Base-by-base conservation (phyloP, 1,140 invertebrate genomes). In the Drosophila orosa region DNA sequence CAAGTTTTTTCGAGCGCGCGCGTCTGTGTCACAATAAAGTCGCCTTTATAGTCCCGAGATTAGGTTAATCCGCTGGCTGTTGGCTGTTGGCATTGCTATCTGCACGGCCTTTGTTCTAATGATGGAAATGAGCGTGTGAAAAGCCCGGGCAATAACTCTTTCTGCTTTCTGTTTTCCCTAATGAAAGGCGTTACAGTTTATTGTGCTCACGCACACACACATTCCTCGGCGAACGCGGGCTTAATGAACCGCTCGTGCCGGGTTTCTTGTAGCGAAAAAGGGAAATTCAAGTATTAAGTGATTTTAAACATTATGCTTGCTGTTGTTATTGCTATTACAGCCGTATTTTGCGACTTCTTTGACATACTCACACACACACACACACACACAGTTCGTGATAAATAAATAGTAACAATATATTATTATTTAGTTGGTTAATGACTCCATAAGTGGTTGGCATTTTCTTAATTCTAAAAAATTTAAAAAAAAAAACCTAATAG, bases 161-260 rank as follows among this genome's bases (percentile, higher is more conserved):
- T 85, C 62, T 67, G 59, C 19, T 48, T 10, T 48, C 24, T 48
- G 25, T 27, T 80, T 56, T 44, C 67, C 83, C 77, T 78, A 90
- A 89, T 89, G 85, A 89, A 89, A 84, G 77, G 85, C 68, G 85
- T 75, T 69, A 90, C 74, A 84, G 65, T 74, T 78, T 82, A 87
- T 77, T 75, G 40, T 59, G 45, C 63, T 52, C 74, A 60, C 63
- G 67, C 60, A 73, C 72, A 63, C 72, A 63, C 66, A 65, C 61
- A 61, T 69, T 58, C 65, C 65, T 10, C 12, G 10, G 42, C 33
- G 15, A 56, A 33, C 73, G 44, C 33, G 33, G 44, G 55, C 40
- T 84, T 76, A 61, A 69, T 72, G 67, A 80, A 45, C 72, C 62
- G 52, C 52, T 71, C 22, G 27, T 57, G 35, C n/a, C 55, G 10